Conservation (phyloP, 1,140 invertebrate genomes). For the Polypedilum pembai region DNA sequence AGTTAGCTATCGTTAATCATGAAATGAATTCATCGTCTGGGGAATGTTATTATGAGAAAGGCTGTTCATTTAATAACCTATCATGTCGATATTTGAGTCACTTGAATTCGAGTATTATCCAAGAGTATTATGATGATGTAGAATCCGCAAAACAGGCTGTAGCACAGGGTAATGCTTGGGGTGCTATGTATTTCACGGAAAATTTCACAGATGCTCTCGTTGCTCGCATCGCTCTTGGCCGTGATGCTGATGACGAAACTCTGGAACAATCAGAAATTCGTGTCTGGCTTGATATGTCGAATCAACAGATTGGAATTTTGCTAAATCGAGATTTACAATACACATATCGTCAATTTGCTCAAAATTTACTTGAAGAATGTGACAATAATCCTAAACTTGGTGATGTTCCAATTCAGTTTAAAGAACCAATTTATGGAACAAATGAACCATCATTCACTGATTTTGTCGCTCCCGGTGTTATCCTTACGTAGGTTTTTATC, state of each 20-base stretch:
- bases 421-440: constrained; percentile 79
- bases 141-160: constrained; percentile 64
- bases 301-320: constrained; percentile 83
- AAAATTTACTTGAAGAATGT: constrained; percentile 60
- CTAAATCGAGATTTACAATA: constrained; percentile 71
- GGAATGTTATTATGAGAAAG: constrained; percentile 46
- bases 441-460: constrained; percentile 84
- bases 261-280: constrained; percentile 71
- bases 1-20: constrained; percentile 76
- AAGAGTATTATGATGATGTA: constrained; percentile 60
- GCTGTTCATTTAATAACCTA: constrained; percentile 61
- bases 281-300: constrained; percentile 86
- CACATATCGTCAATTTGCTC: constrained; percentile 71
- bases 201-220: constrained; percentile 79
- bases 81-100: constrained; percentile 68
- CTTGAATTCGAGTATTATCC: constrained; percentile 57
- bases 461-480: constrained; percentile 91
- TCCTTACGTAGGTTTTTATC: constrained; percentile 67
- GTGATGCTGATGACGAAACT: constrained; percentile 65
- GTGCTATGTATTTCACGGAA: constrained; percentile 71
- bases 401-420: constrained; percentile 73
- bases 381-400: constrained; percentile 69
- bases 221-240: constrained; percentile 59
- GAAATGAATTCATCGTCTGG: constrained; percentile 52
- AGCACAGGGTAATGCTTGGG: constrained; percentile 70